Percentiles rank a stretch among this genome's conserved stretches.
phyloP scores from a whole-genome alignment of 2,113 vertebrate species.

The Indri indri region DNA sequence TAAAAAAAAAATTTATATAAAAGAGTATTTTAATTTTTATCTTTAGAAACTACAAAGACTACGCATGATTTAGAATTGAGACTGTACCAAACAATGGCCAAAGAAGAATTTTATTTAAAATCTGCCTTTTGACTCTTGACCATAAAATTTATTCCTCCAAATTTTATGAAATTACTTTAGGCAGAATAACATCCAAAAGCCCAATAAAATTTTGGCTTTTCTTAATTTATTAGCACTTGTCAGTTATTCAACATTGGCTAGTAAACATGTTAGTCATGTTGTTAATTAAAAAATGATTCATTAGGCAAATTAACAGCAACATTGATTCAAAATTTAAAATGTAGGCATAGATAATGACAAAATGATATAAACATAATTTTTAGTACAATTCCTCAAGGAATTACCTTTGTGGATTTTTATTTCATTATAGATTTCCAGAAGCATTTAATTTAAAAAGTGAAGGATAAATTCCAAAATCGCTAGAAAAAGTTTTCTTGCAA shows the following conservation, averaged over 20 bases:
- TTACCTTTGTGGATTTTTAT: neutral
- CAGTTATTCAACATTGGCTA: neutral
- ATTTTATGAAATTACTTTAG: neutral
- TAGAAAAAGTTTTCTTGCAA: constrained; percentile 24
- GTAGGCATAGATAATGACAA: neutral
- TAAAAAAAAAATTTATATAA: too few relatives aligned
- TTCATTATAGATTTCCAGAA: constrained; percentile 27
- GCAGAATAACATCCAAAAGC: neutral
- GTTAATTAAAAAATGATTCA: neutral
- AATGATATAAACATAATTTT: neutral
- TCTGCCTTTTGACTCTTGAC: neutral
- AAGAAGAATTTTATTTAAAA: too few relatives aligned
- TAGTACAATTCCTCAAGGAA: neutral
- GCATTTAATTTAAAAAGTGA: neutral
- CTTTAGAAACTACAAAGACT: too few relatives aligned
- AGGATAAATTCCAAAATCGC: neutral
- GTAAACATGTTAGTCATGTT: neutral
- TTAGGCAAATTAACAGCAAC: neutral
- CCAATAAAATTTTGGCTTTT: neutral
- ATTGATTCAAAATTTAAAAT: neutral
- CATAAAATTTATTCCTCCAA: neutral
- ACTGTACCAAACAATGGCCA: too few relatives aligned
- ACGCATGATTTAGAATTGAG: too few relatives aligned
- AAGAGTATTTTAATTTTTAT: too few relatives aligned
- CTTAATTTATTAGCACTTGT: neutral